A percentile compares a stretch with the other conserved stretches of the same genome.
Conservation (phyloP, 1,140 invertebrate genomes). For the Diuraphis noxia region DNA sequence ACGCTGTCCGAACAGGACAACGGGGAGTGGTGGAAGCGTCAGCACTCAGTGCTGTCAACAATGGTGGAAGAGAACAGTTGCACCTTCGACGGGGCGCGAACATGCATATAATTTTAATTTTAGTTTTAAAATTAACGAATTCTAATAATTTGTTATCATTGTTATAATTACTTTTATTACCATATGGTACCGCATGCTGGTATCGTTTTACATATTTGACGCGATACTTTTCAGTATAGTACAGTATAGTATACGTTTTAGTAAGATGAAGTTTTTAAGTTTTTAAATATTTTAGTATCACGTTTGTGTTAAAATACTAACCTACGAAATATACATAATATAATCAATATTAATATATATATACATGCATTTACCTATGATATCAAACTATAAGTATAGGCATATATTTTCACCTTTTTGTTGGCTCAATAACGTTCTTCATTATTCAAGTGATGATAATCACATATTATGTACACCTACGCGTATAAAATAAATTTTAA, state of each 20-base stretch:
- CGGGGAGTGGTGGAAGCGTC: too few species aligned
- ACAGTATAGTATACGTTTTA: background rate
- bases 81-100: too few species aligned
- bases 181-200: too few species aligned
- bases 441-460: constrained; percentile 1
- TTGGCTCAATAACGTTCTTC: background rate
- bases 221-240: background rate
- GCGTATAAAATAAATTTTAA: background rate
- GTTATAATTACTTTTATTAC: too few species aligned
- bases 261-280: background rate
- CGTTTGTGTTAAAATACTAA: background rate
- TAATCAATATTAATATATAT: background rate
- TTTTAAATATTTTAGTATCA: background rate
- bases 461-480: background rate
- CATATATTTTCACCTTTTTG: background rate
- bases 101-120: too few species aligned
- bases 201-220: background rate
- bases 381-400: background rate
- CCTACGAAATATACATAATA: background rate
- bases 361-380: background rate
- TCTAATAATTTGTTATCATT: too few species aligned
- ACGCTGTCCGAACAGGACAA: too few species aligned
- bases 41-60: too few species aligned
- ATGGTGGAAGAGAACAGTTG: too few species aligned
- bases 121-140: too few species aligned